Conservation (phyloP, 2,113 vertebrate species). For the Ophiodon elongatus region DNA sequence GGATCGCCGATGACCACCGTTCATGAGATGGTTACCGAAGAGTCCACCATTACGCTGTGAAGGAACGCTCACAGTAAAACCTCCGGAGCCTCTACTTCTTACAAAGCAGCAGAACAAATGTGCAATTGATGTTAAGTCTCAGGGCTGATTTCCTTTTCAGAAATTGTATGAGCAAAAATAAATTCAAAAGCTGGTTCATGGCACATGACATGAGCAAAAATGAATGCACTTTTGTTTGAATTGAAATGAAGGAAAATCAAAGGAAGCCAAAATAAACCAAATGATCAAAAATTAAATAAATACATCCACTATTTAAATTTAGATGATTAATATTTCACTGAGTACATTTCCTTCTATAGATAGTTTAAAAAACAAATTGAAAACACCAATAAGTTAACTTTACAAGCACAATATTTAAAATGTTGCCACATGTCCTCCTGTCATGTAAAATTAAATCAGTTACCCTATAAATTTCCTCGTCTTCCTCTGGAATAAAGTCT, state of each 20-base stretch:
- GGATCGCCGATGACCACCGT: constrained; percentile 91
- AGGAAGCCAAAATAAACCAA: constrained; percentile 45
- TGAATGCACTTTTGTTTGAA: constrained; percentile 65
- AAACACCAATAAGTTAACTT: constrained; percentile 10
- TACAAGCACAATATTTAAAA: constrained; percentile 37
- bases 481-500: constrained; percentile 95
- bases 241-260: constrained; percentile 66
- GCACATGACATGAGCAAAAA: constrained; percentile 73
- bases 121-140: constrained; percentile 76
- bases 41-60: constrained; percentile 96
- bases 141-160: constrained; percentile 57
- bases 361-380: background rate
- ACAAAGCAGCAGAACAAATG: constrained; percentile 22
- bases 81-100: constrained; percentile 22
- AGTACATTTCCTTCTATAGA: constrained; percentile 26
- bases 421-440: constrained; percentile 40
- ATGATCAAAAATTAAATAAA: constrained; percentile 19
- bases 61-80: constrained; percentile 77
- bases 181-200: constrained; percentile 79
- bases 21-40: constrained; percentile 97
- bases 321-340: constrained; percentile 27
- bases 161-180: constrained; percentile 76
- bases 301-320: constrained; percentile 31
- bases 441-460: constrained; percentile 79
- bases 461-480: constrained; percentile 99